Conservation (phyloP, 1,140 invertebrate genomes). For the Trichonephila clavata region DNA sequence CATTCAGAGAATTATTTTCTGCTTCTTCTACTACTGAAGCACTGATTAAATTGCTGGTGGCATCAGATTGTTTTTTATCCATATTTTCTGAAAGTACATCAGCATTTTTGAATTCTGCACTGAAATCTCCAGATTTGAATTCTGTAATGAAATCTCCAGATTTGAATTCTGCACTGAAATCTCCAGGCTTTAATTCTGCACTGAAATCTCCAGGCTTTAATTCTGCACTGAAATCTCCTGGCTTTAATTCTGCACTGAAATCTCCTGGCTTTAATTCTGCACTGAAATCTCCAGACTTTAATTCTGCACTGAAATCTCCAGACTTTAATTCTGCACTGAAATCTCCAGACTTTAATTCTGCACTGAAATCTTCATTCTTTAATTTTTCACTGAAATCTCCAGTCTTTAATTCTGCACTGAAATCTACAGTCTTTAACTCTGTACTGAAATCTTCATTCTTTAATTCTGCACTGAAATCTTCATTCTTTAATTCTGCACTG, state of each 20-base stretch:
- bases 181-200: constrained; percentile 33
- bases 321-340: constrained; percentile 28
- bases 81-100: constrained; percentile 76
- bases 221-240: constrained; percentile 39
- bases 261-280: constrained; percentile 30
- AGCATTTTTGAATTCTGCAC: constrained; percentile 38
- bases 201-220: constrained; percentile 39
- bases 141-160: neutral
- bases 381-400: constrained; percentile 18
- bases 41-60: neutral
- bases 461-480: too few species aligned
- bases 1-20: neutral
- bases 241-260: constrained; percentile 24
- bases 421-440: constrained; percentile 38
- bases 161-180: constrained; percentile 25
- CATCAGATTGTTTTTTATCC: constrained; percentile 49
- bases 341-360: constrained; percentile 39
- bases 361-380: neutral
- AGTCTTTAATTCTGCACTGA: too few species aligned
- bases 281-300: constrained; percentile 37
- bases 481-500: too few species aligned
- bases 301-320: constrained; percentile 38
- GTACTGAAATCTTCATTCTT: neutral
- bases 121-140: constrained; percentile 25
- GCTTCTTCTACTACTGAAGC: neutral